Evolutionary conservation across 2,888 invertebrate genomes (phyloP).

Genomic region (Cephonodes hylas): DNA sequence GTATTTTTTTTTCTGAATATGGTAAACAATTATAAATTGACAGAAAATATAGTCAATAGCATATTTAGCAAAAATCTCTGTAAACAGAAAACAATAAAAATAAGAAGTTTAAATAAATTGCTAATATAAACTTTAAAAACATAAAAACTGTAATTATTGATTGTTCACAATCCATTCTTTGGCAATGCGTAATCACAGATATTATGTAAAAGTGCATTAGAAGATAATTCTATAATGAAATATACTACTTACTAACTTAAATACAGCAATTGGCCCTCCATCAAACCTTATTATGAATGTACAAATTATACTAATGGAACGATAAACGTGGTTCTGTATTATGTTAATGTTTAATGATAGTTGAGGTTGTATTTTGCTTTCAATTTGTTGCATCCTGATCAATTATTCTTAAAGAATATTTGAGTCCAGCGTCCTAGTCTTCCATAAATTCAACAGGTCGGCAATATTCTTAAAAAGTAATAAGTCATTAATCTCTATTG

Average conservation of each 20-base stretch:
- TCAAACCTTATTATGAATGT: constrained; percentile 4
- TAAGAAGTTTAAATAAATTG: neutral
- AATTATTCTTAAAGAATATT: too few relatives aligned
- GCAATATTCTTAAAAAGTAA: too few relatives aligned
- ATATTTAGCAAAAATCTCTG: neutral
- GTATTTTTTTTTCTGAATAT: too few relatives aligned
- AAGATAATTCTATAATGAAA: neutral
- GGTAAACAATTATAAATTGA: too few relatives aligned
- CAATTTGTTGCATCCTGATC: neutral
- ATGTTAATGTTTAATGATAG: neutral
- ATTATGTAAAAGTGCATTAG: neutral
- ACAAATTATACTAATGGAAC: constrained; percentile 6
- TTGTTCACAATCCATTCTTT: neutral
- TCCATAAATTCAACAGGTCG: too few relatives aligned
- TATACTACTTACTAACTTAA: neutral
- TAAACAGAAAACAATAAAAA: neutral
- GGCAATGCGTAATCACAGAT: neutral
- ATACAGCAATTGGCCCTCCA: constrained; percentile 4
- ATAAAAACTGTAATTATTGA: neutral
- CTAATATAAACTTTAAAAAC: neutral
- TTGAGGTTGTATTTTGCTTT: neutral
- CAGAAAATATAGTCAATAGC: neutral
- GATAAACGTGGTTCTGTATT: neutral
- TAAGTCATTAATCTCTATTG: too few relatives aligned
- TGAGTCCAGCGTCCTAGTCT: too few relatives aligned